Evolutionary conservation across 2,888 invertebrate species (phyloP).

Genomic region (Trisateles emortualis): DNA sequence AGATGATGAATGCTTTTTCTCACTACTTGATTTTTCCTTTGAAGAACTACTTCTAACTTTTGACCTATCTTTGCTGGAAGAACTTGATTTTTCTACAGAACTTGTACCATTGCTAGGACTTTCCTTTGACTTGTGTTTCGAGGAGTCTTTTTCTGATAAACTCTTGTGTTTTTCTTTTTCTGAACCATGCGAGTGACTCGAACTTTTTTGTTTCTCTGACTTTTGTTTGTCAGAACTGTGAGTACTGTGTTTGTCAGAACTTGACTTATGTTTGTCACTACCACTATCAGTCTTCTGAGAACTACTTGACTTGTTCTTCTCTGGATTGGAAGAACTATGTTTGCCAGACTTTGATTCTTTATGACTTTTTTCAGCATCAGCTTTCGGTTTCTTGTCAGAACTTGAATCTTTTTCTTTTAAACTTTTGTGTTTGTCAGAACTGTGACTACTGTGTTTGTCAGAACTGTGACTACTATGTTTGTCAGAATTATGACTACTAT

Average conservation of each 20-base stretch:
- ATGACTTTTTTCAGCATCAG: constrained; percentile 59
- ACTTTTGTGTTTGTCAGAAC: constrained; percentile 60
- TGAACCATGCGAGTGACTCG: constrained; percentile 42
- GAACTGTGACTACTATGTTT: constrained; percentile 46
- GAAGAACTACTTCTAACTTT: constrained; percentile 72
- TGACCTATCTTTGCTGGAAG: constrained; percentile 72
- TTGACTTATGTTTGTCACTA: constrained; percentile 59
- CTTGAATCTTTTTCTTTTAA: constrained; percentile 60
- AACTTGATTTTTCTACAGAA: constrained; percentile 74
- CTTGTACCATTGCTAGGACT: constrained; percentile 58
- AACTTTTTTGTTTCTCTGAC: constrained; percentile 57
- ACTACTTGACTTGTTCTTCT: constrained; percentile 55
- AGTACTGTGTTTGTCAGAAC: constrained; percentile 46
- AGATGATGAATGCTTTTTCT: constrained; percentile 69
- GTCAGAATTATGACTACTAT: constrained; percentile 42
- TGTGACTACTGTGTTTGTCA: constrained; percentile 52
- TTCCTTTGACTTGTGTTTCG: constrained; percentile 67
- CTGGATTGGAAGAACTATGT: constrained; percentile 42
- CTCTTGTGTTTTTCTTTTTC: constrained; percentile 57
- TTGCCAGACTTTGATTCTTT: constrained; percentile 53
- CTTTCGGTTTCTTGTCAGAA: constrained; percentile 65
- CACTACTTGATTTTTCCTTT: constrained; percentile 74
- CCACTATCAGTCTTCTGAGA: constrained; percentile 55
- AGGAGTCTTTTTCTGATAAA: constrained; percentile 62
- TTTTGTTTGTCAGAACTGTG: constrained; percentile 50